Conservation (phyloP, 2,113 vertebrate species). For the Podiceps cristatus region DNA sequence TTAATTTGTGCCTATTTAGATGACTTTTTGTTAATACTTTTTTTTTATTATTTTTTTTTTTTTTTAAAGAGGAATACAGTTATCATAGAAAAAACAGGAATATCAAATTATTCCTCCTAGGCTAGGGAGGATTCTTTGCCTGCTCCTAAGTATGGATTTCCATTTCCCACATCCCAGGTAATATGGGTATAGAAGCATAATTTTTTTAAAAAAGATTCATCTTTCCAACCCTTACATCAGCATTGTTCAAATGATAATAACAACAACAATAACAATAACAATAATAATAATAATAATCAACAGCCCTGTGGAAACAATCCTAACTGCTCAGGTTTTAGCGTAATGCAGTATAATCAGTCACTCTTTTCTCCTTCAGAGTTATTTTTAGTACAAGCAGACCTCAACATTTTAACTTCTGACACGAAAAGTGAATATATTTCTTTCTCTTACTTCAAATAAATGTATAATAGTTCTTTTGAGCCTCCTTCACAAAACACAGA, state of each 20-base stretch:
- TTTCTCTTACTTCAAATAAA: not conserved
- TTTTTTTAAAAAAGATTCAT: not conserved
- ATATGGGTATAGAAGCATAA: not conserved
- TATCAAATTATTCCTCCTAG: not conserved
- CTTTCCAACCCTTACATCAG: not conserved
- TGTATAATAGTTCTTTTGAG: not conserved
- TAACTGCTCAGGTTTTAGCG: not conserved
- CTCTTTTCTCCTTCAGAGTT: not conserved
- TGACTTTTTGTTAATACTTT: not conserved
- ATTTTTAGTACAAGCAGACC: not conserved
- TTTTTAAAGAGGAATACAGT: not conserved
- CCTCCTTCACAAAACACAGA: not conserved
- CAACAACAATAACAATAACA: not conserved
- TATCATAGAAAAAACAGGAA: not conserved
- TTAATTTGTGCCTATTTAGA: not conserved
- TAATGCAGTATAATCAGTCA: not conserved
- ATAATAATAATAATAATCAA: not conserved
- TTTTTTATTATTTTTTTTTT: not conserved
- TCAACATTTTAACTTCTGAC: not conserved
- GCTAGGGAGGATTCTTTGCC: not conserved
- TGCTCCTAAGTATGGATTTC: not conserved
- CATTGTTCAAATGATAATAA: not conserved
- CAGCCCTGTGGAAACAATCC: not conserved
- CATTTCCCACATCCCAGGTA: not conserved
- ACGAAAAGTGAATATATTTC: not conserved